These are phyloP conservation scores for Nysson spinosus DNA, from an alignment of 2,888 invertebrate species.

Conservation along the genomic window DNA sequence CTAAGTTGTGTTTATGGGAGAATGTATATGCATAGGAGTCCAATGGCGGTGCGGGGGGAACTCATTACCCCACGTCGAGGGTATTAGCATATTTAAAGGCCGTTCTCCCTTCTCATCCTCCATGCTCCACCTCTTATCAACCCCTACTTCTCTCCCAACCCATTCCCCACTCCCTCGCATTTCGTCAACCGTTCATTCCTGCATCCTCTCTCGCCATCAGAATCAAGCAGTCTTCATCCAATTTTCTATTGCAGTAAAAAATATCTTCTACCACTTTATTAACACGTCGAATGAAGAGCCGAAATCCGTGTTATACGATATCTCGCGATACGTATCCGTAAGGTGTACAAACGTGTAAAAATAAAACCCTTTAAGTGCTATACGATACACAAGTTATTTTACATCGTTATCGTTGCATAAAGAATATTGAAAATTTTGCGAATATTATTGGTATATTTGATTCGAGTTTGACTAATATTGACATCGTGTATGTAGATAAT, in stretches of 20 bases:
- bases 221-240: conserved; percentile 15
- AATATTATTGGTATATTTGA: too few species aligned
- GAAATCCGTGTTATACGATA: too few species aligned
- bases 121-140: conserved; percentile 55
- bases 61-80: conserved; percentile 73
- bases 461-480: too few species aligned
- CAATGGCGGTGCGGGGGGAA: conserved; percentile 70
- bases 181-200: conserved; percentile 10
- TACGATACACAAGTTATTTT: too few species aligned
- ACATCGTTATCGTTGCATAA: too few species aligned
- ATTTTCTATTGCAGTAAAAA: conserved; percentile 8
- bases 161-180: conserved; percentile 28
- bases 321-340: too few species aligned
- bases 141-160: conserved; percentile 42
- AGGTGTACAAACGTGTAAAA: too few species aligned
- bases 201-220: background rate
- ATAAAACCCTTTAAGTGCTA: too few species aligned
- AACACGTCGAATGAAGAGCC: too few species aligned
- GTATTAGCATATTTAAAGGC: conserved; percentile 77
- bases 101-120: conserved; percentile 49
- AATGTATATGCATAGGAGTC: conserved; percentile 75
- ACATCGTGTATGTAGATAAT: too few species aligned
- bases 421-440: too few species aligned
- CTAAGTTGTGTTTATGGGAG: conserved; percentile 74
- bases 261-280: too few species aligned